phyloP scores from a whole-genome alignment of 2,797 vertebrate species.

The Graptemys geographica region DNA sequence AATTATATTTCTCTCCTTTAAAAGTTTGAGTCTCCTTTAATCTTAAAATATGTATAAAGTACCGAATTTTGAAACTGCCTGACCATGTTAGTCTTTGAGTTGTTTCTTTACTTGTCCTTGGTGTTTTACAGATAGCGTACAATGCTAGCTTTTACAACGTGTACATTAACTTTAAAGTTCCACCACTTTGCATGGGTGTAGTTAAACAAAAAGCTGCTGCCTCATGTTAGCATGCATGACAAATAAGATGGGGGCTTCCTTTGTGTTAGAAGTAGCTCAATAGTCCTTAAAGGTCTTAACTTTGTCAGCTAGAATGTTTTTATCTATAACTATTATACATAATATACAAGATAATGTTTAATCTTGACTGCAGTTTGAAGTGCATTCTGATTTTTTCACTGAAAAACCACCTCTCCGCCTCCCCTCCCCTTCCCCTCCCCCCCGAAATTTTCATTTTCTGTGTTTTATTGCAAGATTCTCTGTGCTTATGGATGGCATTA shows the following conservation, averaged over 20 bases:
- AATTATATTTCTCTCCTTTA: neutral
- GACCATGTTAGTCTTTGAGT: neutral
- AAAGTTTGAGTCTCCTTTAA: neutral
- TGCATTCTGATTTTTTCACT: conserved; percentile 15
- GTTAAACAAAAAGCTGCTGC: conserved; percentile 13
- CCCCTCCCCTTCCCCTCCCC: too few relatives aligned
- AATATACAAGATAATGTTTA: neutral
- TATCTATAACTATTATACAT: neutral
- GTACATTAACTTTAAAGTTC: conserved; percentile 13
- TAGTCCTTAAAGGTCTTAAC: neutral
- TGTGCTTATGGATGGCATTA: conserved; percentile 13
- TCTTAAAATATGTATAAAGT: neutral
- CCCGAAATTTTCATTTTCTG: neutral
- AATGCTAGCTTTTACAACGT: neutral
- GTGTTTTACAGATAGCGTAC: neutral
- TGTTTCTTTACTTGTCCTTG: neutral
- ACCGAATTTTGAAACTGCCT: neutral
- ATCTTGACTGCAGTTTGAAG: conserved; percentile 52
- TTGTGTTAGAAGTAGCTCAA: conserved; percentile 1
- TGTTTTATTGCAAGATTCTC: conserved; percentile 69
- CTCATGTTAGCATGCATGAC: conserved; percentile 27
- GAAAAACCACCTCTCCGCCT: neutral
- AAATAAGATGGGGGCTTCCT: conserved; percentile 24
- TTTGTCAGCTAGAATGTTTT: neutral
- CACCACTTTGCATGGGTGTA: conserved; percentile 28